These are phyloP conservation scores for Heteronetta atricapilla DNA, from an alignment of 2,113 vertebrate species.

Conservation along the genomic window DNA sequence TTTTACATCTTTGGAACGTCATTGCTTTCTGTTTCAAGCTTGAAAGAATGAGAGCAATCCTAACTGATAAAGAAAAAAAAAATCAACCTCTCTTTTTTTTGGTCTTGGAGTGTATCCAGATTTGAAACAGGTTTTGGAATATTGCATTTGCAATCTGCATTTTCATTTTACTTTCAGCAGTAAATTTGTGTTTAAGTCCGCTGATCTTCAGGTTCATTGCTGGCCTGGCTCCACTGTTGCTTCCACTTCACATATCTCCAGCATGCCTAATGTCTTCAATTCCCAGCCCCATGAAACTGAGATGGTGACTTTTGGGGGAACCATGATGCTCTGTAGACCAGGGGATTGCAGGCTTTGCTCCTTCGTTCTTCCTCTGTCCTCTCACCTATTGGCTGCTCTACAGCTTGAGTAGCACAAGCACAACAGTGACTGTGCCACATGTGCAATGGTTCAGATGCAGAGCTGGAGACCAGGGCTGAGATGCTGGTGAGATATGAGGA, in stretches of 20 bases:
- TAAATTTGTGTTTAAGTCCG: neutral
- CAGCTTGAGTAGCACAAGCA: neutral
- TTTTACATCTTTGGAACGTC: neutral
- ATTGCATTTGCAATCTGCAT: neutral
- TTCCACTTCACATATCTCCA: neutral
- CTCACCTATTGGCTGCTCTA: neutral
- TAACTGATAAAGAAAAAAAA: neutral
- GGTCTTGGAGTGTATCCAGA: neutral
- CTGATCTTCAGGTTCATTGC: neutral
- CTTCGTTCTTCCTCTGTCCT: neutral
- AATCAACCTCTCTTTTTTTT: neutral
- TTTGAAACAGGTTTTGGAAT: slow-evolving; percentile 25
- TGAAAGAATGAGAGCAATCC: slow-evolving; percentile 17
- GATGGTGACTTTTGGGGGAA: neutral
- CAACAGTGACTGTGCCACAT: rapidly evolving
- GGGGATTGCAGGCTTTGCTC: rapidly evolving
- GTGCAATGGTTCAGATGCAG: neutral
- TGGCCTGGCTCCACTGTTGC: neutral
- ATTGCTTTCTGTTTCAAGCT: neutral
- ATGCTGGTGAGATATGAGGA: neutral
- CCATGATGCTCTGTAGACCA: rapidly evolving
- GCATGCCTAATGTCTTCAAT: neutral
- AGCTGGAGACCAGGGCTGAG: neutral
- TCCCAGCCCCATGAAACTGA: neutral
- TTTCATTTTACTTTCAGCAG: neutral